Base-by-base conservation (phyloP, 2,888 invertebrate species). In the Rotaria sp. region DNA sequence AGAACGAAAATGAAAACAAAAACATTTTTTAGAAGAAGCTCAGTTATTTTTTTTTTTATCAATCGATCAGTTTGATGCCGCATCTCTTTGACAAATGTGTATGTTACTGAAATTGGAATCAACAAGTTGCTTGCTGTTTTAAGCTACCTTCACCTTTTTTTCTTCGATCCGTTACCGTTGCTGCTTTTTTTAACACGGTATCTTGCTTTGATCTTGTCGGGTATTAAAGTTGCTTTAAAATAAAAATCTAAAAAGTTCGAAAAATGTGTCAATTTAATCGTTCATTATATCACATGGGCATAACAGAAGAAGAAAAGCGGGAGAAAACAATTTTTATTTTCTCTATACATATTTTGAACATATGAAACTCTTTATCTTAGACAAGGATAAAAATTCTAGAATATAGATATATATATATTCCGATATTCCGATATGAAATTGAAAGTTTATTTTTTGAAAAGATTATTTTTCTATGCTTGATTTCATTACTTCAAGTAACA, bases 261-360 rank as follows among this genome's bases (percentile, higher is more conserved):
- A 67, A 67, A 67, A 67, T 67, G 67, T 67, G 67, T 67, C 67
- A 67, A 67, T 67, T 67, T 67, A 67, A 67, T 67, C 67, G 67
- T 67, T 67, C 67, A 67, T 67, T 35, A 67, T 35, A 67, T 67
- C 67, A 67, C 67, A 35, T 67, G 7, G 35, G 7, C 35, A 35
- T 21, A 35, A 13, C 4, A 50, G 50, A 50, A 50, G 18, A 50
- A 35, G 21, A 67, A 21, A 38, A 30, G n/a, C 3, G 13, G 13
- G 48, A 50, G 48, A 52, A 52, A 52, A 24, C 24, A 52, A 24
- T 24, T 52, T 24, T 24, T 52, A 4, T 52, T 52, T 21, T 52
- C 3, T 52, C 52, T 52, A 52, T 52, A 24, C 24, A 52, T 52
- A 24, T 24, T 24, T 52, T 52, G 11, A 5, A 24, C 24, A 7